Base-by-base conservation (phyloP, 2,888 invertebrate genomes). In the Deilephila elpenor region DNA sequence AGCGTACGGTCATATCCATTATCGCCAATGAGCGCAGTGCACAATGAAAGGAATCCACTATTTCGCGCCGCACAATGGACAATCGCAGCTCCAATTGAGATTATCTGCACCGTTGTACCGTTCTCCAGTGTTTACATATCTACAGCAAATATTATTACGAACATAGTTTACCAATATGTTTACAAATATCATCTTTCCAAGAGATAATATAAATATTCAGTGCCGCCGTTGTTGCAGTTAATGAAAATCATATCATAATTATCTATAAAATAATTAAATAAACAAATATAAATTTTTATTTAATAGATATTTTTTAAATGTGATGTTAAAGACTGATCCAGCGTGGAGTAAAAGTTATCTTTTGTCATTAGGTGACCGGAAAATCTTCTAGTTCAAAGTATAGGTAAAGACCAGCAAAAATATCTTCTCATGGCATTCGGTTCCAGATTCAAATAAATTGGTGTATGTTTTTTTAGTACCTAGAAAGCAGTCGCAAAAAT, bases 61-160 rank as follows among this genome's bases (percentile, higher is more conserved):
- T 84, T 83, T 79, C 75, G 76, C 76, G 70, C 74, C 79, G 81
- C 71, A 82, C 85, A 86, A 86, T 87, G 80, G 85, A 81, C 88
- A 86, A 88, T 88, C 83, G 84, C 79, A 78, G 74, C 81, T 80
- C 78, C 85, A 87, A 89, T 88, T 89, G 86, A 81, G 81, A 83
- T 34, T 20, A 82, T 79, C 60, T 80, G 77, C 76, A 77, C 86
- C 87, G 80, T 53, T 70, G 34, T 73, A 59, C n/a, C 51, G 51
- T 34, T 59, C 37, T 44, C 29, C 32, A 7, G 17, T 71, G 29
- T 37, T 25, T 29, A 34, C 25, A 19, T 71, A 71, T 59, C 6
- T 51, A 51, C 25, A 25, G 25, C 17, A 17, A 56, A 56, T 56
- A 56, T n/a, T 56, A n/a, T 6, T 19, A 19, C 5, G 7, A 17